Evolutionary conservation across 2,113 vertebrate genomes (phyloP).

Genomic region (Pygoscelis antarcticus): DNA sequence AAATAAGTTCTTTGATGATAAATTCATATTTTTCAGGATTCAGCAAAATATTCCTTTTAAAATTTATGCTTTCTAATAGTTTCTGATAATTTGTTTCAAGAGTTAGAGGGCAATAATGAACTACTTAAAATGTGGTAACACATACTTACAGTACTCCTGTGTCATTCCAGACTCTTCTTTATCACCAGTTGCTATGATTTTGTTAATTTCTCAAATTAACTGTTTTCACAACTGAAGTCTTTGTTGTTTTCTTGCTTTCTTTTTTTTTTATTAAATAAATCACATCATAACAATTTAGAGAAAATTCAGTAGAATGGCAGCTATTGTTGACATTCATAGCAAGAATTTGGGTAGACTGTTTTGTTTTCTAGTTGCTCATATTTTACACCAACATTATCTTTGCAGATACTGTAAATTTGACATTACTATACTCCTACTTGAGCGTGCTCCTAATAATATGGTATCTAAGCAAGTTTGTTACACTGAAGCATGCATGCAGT

Average conservation of each 20-base stretch:
- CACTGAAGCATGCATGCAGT: not conserved
- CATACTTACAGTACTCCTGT: not conserved
- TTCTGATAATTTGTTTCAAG: conserved; percentile 39
- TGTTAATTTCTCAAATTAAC: not conserved
- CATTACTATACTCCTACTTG: not conserved
- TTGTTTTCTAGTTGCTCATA: not conserved
- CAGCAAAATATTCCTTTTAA: conserved; percentile 13
- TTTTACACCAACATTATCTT: not conserved
- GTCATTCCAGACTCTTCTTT: not conserved
- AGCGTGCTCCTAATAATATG: not conserved
- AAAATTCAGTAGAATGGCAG: not conserved
- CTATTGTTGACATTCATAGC: not conserved
- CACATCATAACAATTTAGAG: not conserved
- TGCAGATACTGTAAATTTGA: conserved; percentile 3
- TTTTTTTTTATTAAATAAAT: not conserved
- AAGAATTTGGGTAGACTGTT: not conserved
- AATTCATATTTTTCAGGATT: conserved; percentile 2
- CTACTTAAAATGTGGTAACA: conserved; percentile 15
- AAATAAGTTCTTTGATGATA: not conserved
- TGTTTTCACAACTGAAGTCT: not conserved
- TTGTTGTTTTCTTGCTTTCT: not conserved
- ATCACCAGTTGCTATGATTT: not conserved
- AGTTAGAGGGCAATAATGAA: not conserved
- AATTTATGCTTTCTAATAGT: not conserved
- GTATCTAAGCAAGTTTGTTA: not conserved